phyloP scores from a whole-genome alignment of 2,797 vertebrate genomes.

The Aulostomus chinensis region DNA sequence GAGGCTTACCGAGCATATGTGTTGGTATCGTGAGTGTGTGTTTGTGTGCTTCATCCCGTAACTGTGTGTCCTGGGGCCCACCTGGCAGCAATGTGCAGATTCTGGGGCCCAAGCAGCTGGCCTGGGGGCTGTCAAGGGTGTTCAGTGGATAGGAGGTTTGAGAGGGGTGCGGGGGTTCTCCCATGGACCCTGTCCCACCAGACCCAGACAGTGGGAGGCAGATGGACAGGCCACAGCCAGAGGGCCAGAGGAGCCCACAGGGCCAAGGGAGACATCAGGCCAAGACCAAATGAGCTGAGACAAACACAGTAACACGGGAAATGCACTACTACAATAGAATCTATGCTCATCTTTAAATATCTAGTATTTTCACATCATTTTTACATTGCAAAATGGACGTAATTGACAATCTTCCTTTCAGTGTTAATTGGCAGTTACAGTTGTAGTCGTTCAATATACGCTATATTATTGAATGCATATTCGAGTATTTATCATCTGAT shows the following conservation, averaged over 20 bases:
- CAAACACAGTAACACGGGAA: conserved; percentile 15
- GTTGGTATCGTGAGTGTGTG: conserved; percentile 57
- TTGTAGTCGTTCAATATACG: no score
- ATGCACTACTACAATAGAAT: background rate
- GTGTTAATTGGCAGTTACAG: no score
- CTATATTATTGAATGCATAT: no score
- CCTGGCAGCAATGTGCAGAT: conserved; percentile 70
- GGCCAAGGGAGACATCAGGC: conserved; percentile 58
- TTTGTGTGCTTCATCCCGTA: conserved; percentile 34
- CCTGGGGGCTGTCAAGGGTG: conserved; percentile 61
- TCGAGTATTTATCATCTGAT: no score
- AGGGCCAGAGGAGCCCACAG: conserved; percentile 68
- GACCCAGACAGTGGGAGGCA: conserved; percentile 76
- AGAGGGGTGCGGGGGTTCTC: conserved; percentile 49
- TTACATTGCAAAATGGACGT: no score
- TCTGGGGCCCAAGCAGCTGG: conserved; percentile 74
- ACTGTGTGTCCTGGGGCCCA: conserved; percentile 67
- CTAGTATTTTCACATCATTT: background rate
- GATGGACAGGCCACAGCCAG: conserved; percentile 82
- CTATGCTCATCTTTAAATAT: background rate
- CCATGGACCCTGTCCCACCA: conserved; percentile 67
- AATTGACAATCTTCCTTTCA: no score
- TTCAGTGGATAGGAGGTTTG: conserved; percentile 26
- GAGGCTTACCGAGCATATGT: conserved; percentile 70
- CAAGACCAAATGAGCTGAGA: conserved; percentile 51